Evolutionary conservation across 2,113 vertebrate genomes (phyloP).

Genomic region (Clarias macrocephalus): DNA sequence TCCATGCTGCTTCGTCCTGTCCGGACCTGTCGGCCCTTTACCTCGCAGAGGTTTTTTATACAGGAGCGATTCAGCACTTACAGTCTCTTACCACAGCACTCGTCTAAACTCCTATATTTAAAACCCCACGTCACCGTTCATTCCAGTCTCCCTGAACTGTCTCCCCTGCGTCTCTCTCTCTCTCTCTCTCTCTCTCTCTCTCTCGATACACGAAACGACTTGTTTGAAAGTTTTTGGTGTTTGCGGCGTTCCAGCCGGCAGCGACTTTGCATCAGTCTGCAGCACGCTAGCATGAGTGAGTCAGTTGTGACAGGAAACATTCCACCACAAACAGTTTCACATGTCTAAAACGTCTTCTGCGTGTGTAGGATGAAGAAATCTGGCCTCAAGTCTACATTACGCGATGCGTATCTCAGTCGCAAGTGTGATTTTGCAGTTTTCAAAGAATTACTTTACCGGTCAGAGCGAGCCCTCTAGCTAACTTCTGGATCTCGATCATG

Average conservation of each 20-base stretch:
- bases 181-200: no score
- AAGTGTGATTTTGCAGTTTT: neutral
- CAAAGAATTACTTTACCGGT: no score
- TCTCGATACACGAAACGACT: neutral
- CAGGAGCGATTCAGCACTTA: neutral
- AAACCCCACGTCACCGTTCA: neutral
- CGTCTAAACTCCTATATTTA: neutral
- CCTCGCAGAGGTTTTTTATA: neutral
- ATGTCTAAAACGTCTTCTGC: neutral
- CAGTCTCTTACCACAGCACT: neutral
- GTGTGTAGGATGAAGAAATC: neutral
- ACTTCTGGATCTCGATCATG: neutral
- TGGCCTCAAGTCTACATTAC: neutral
- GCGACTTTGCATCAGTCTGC: neutral
- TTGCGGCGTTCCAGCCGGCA: no score
- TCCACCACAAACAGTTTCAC: constrained; percentile 8
- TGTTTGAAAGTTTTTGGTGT: neutral
- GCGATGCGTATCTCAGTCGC: neutral
- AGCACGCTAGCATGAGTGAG: neutral
- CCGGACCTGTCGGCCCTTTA: neutral
- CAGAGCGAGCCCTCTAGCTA: no score
- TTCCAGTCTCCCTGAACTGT: neutral
- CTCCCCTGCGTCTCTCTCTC: no score
- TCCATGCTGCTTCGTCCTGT: neutral
- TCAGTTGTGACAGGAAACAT: constrained; percentile 34